phyloP scores from a whole-genome alignment of 1,140 invertebrate species.

The Rhopalosiphum padi region DNA sequence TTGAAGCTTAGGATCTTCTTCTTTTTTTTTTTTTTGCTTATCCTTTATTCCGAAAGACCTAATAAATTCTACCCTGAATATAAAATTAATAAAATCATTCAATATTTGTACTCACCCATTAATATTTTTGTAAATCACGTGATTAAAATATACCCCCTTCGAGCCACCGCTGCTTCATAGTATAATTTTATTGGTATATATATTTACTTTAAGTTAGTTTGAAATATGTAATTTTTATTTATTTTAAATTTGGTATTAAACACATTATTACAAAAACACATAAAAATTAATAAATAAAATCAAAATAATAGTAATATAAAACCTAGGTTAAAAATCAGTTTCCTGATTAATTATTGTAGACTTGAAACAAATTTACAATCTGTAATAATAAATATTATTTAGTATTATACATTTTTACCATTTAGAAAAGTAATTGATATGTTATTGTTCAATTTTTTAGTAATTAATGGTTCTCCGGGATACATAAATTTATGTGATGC shows the following conservation, averaged over 20 bases:
- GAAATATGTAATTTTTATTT: background rate
- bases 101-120: too few relatives aligned
- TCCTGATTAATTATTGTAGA: background rate
- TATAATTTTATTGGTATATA: background rate
- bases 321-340: background rate
- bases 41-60: too few relatives aligned
- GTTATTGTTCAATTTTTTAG: constrained; percentile 62
- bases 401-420: background rate
- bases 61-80: too few relatives aligned
- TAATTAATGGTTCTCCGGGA: constrained; percentile 93
- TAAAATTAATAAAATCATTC: too few relatives aligned
- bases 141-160: too few relatives aligned
- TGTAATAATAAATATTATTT: background rate
- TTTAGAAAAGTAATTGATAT: constrained; percentile 11
- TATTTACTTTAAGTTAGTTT: background rate
- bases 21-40: too few relatives aligned
- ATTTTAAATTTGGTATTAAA: background rate
- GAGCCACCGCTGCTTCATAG: background rate
- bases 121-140: too few relatives aligned
- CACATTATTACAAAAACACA: background rate
- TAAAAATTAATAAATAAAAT: background rate
- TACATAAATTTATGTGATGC: constrained; percentile 98
- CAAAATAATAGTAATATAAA: background rate
- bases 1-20: too few relatives aligned
- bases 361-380: background rate